phyloP scores from a whole-genome alignment of 2,797 vertebrate species.

The Pangasius djambal region DNA sequence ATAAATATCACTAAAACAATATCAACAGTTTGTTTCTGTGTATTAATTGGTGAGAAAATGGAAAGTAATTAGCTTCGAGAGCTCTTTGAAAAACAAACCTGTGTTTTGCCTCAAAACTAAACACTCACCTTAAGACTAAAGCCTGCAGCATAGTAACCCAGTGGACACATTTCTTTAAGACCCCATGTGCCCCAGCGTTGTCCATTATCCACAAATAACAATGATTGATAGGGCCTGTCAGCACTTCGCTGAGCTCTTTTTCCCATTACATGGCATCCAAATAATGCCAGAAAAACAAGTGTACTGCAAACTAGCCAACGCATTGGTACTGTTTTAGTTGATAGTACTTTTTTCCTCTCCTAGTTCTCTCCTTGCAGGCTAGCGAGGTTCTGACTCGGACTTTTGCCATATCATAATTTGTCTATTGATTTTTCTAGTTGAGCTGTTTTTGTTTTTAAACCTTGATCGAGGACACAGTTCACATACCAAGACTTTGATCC shows the following conservation, averaged over 20 bases:
- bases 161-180: conserved; percentile 45
- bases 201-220: conserved; percentile 42
- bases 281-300: conserved; percentile 16
- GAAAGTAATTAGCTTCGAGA: not conserved
- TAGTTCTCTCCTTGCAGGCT: not conserved
- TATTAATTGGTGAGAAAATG: not conserved
- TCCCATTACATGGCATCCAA: not conserved
- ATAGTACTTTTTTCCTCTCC: not conserved
- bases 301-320: not conserved
- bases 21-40: not conserved
- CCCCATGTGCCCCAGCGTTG: conserved; percentile 51
- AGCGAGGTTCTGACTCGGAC: not conserved
- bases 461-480: not conserved
- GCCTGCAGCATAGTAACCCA: conserved; percentile 39
- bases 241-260: conserved; percentile 23
- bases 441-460: not conserved
- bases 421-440: conserved; percentile 3
- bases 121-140: conserved; percentile 49
- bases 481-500: not conserved
- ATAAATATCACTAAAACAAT: not conserved
- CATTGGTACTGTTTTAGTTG: conserved; percentile 13
- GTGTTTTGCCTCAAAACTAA: not conserved
- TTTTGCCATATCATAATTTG: not conserved
- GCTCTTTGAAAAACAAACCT: not conserved
- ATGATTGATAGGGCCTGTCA: conserved; percentile 3